phyloP scores from a whole-genome alignment of 2,888 invertebrate genomes.

The Acrobasis consociella region DNA sequence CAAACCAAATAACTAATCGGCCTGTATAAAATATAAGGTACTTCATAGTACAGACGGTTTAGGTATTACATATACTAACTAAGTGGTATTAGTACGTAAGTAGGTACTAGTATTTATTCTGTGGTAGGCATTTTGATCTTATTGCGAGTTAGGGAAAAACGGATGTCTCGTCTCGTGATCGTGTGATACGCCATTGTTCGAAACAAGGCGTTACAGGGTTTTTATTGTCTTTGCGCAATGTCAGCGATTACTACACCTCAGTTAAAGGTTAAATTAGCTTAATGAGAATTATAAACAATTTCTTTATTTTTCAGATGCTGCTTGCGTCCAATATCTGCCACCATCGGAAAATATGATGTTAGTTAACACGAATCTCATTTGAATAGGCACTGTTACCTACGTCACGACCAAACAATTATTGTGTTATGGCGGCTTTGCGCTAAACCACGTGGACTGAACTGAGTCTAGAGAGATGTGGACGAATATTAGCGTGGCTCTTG shows the following conservation, averaged over 20 bases:
- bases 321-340: background rate
- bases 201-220: background rate
- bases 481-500: conserved; percentile 49
- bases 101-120: too few relatives aligned
- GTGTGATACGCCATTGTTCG: conserved; percentile 12
- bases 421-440: conserved; percentile 67
- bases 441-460: conserved; percentile 44
- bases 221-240: background rate
- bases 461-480: conserved; percentile 62
- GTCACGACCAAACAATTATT: conserved; percentile 56
- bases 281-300: background rate
- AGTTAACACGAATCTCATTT: conserved; percentile 36
- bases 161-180: too few relatives aligned
- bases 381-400: conserved; percentile 56
- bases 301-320: background rate
- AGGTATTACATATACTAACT: too few relatives aligned
- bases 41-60: too few relatives aligned
- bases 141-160: background rate
- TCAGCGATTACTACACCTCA: background rate
- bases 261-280: background rate
- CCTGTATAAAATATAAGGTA: too few relatives aligned
- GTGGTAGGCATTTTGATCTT: background rate
- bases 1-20: too few relatives aligned
- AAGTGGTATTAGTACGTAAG: too few relatives aligned
- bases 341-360: background rate